Percentiles rank a stretch among this genome's conserved stretches.
phyloP scores from a whole-genome alignment of 2,113 vertebrate species.

The Poeciliopsis prolifica region DNA sequence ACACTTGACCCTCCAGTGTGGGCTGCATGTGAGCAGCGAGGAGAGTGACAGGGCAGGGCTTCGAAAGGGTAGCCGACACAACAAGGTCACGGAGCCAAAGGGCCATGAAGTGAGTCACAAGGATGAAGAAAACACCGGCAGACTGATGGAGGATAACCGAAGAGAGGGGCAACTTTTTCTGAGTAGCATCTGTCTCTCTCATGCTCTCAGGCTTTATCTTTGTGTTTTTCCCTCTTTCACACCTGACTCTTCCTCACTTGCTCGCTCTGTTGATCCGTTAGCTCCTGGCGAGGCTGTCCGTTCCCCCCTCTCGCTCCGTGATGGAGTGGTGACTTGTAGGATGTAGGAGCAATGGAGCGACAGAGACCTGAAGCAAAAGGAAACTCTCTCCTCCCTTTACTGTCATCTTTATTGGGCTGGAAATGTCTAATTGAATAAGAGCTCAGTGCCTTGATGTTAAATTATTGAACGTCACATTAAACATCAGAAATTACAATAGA shows the following conservation, averaged over 20 bases:
- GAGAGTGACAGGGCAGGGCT: conserved; percentile 63
- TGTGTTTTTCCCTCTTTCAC: conserved; percentile 37
- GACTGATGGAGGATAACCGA: conserved; percentile 67
- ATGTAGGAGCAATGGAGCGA: conserved; percentile 63
- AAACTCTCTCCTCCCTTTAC: conserved; percentile 22
- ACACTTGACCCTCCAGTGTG: conserved; percentile 40
- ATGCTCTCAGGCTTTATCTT: conserved; percentile 37
- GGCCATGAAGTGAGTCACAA: conserved; percentile 63
- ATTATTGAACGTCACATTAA: too few relatives aligned
- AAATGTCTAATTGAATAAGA: conserved; percentile 14
- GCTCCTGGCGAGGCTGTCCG: conserved; percentile 16
- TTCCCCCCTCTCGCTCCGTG: conserved; percentile 69
- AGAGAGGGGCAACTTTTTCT: conserved; percentile 45
- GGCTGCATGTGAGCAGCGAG: conserved; percentile 36
- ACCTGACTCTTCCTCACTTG: conserved; percentile 42
- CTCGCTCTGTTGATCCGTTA: conserved; percentile 17
- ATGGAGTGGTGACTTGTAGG: conserved; percentile 69
- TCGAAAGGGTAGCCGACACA: conserved; percentile 56
- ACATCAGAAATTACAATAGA: too few relatives aligned
- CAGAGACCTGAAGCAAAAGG: conserved; percentile 48
- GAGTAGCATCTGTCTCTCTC: conserved; percentile 40
- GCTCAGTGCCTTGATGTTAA: background rate
- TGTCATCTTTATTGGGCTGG: conserved; percentile 15
- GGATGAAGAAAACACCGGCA: conserved; percentile 56
- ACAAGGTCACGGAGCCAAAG: conserved; percentile 66